Evolutionary conservation across 53 echinoderm and acorn worm species (phyloP), one percentile per base, ranked within the genome.

Genomic region (Hippasteria phrygiana): DNA sequence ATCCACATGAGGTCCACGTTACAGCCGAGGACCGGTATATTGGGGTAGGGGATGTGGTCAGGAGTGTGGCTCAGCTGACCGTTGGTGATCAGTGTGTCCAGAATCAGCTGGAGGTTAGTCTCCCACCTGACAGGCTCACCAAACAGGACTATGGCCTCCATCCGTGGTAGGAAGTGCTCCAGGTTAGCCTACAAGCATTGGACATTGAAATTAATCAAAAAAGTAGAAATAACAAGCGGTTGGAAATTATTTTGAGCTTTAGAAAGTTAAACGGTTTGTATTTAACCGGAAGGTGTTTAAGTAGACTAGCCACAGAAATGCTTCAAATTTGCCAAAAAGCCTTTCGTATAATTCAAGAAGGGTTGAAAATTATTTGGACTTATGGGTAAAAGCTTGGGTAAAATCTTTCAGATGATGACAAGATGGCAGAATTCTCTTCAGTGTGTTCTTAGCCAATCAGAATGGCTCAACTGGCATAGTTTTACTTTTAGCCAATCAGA

Each of bases 1-100:
- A 97, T 97, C 97, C 97, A 97, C 71, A 97, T 77, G 16, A 97
- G 91, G 40, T 97, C 97, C 91, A 97, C 94, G 62, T 97, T 97
- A 74, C 97, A 97, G 43, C 95, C 97, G 29, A 97, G 83, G 11
- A 97, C 93, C 16, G 97, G 97, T 53, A 97, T 78, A 74, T 97
- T 87, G 64, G 94, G 80, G 64, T 93, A 89, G 50, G 97, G 95
- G 8, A 97, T 90, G 17, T 80, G 37, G 28, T 85, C 83, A 3
- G 93, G 95, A 27, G 83, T 89, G 54, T 72, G 82, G 4, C 77
- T 76, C 29, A 92, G 92, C 55, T 91, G 88, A 63, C 97, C 97
- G 67, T 93, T 90, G 29, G 97, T 97, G 81, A 97, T 90, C 55
- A 97, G 74, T 2, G 88, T 80, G 78, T 97, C 97, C 34, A 97